These are phyloP conservation scores for Lottia scabra DNA, from an alignment of 2,888 invertebrate genomes.

Conservation along the genomic window DNA sequence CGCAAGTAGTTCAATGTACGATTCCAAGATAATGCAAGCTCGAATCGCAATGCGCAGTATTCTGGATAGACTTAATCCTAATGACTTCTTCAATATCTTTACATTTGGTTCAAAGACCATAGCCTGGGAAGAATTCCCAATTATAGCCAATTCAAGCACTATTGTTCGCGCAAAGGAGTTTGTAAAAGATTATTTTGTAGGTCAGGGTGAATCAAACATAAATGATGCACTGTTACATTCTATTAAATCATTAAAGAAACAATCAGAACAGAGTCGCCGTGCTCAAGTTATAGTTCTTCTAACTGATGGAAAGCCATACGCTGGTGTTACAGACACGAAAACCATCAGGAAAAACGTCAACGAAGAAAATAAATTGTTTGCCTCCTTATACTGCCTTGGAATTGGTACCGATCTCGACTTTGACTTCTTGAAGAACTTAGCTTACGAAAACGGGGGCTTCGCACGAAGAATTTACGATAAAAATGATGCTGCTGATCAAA, in stretches of 20 bases:
- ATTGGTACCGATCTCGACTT: conserved; percentile 80
- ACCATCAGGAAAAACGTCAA: conserved; percentile 52
- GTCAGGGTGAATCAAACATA: conserved; percentile 76
- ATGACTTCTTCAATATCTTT: conserved; percentile 79
- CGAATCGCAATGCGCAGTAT: conserved; percentile 78
- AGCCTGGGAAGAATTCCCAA: conserved; percentile 28
- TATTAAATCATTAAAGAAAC: conserved; percentile 71
- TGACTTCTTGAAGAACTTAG: conserved; percentile 76
- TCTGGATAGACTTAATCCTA: conserved; percentile 75
- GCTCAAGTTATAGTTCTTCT: conserved; percentile 66
- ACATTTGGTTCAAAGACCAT: conserved; percentile 71
- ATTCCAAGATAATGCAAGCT: conserved; percentile 77
- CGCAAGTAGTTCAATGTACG: conserved; percentile 82
- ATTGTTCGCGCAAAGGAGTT: conserved; percentile 30
- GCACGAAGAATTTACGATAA: conserved; percentile 80
- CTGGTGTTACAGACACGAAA: conserved; percentile 55
- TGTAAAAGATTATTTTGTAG: conserved; percentile 19
- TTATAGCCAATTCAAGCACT: conserved; percentile 26
- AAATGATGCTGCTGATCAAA: conserved; percentile 78
- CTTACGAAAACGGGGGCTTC: conserved; percentile 78
- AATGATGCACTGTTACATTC: conserved; percentile 74
- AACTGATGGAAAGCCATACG: conserved; percentile 69
- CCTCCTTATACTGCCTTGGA: conserved; percentile 77
- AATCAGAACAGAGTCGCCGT: conserved; percentile 26
- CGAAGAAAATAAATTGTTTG: conserved; percentile 30